phyloP scores from a whole-genome alignment of 2,888 invertebrate genomes.

The Cheilosia variabilis region DNA sequence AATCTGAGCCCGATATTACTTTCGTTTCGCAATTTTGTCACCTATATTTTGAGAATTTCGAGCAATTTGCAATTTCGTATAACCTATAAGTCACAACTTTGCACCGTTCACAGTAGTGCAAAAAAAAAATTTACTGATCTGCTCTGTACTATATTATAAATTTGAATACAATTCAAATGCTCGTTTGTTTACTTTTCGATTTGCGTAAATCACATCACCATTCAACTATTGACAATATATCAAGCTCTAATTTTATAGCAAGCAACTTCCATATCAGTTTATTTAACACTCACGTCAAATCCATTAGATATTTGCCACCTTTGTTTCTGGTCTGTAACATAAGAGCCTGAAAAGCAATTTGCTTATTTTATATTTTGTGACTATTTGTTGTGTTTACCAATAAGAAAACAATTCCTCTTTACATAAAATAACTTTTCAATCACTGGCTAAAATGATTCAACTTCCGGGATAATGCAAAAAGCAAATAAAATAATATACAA shows the following conservation, averaged over 20 bases:
- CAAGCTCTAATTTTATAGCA: slow-evolving; percentile 6
- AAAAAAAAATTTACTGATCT: no score
- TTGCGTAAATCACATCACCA: slow-evolving; percentile 16
- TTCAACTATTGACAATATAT: slow-evolving; percentile 13
- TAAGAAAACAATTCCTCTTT: slow-evolving; percentile 10
- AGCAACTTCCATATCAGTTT: slow-evolving; percentile 5
- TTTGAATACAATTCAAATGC: neutral
- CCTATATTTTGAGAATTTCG: no score
- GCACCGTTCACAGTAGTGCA: no score
- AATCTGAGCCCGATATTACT: no score
- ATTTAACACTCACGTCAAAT: slow-evolving; percentile 20
- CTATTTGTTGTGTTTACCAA: neutral
- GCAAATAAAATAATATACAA: neutral
- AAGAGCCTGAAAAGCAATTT: neutral
- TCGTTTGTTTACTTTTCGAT: slow-evolving; percentile 1
- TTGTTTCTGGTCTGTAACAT: neutral
- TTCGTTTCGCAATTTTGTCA: no score
- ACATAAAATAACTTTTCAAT: neutral
- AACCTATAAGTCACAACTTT: no score
- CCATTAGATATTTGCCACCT: neutral
- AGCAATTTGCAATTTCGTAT: no score
- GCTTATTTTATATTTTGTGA: neutral
- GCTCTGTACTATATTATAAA: neutral
- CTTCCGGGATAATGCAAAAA: neutral
- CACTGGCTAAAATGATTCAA: no score